Percentiles rank a stretch among this genome's conserved stretches.
phyloP scores from a whole-genome alignment of 2,113 vertebrate species.

The Macroglossus sobrinus region DNA sequence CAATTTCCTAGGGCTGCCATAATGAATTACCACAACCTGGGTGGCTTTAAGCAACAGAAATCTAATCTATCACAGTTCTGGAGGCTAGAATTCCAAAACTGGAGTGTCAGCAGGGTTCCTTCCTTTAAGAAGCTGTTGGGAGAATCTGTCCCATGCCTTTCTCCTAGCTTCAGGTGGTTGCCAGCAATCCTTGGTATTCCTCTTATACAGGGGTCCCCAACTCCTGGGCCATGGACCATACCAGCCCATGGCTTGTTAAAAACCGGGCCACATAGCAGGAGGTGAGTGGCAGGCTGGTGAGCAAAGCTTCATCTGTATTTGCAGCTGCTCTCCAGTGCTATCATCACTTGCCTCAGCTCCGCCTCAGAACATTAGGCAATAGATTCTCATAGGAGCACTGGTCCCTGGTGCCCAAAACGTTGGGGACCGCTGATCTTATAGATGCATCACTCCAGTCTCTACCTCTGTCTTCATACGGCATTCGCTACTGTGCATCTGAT shows the following conservation, averaged over 20 bases:
- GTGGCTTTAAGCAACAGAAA: not conserved
- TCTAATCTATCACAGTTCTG: not conserved
- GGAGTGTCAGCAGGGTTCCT: not conserved
- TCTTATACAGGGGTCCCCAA: not conserved
- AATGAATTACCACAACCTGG: not conserved
- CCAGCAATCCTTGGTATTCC: not conserved
- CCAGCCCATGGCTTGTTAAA: too few relatives aligned
- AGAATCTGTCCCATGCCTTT: not conserved
- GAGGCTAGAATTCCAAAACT: not conserved
- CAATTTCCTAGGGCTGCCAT: not conserved
- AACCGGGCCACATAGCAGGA: too few relatives aligned
- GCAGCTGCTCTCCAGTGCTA: too few relatives aligned
- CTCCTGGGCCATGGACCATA: too few relatives aligned
- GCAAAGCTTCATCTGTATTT: too few relatives aligned
- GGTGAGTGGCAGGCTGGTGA: too few relatives aligned
- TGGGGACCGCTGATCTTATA: not conserved
- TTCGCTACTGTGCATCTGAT: not conserved
- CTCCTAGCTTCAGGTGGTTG: not conserved
- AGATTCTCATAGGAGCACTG: too few relatives aligned
- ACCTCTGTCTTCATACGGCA: not conserved
- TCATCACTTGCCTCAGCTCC: too few relatives aligned
- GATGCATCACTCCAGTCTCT: not conserved
- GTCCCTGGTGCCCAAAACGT: too few relatives aligned
- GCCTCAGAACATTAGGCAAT: too few relatives aligned
- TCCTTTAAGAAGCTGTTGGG: not conserved